Evolutionary conservation across 92 coral and sea anemone species (phyloP), one percentile per base, ranked within the genome.

Genomic region (Heliopora coerulea): DNA sequence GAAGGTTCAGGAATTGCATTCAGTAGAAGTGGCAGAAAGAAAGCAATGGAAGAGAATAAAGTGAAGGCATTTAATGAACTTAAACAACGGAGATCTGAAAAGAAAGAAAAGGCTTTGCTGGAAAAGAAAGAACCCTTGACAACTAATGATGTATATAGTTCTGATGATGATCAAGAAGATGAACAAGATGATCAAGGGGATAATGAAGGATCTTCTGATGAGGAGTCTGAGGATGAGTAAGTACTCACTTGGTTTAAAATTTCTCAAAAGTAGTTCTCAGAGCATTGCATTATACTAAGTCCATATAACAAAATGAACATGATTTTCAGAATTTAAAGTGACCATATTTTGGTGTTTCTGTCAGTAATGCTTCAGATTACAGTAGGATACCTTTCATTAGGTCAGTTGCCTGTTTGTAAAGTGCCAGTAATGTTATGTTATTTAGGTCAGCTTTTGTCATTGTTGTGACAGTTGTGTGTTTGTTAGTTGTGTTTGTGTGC

Each of bases 101-200:
- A 95, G 73, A 95, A 87, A 23, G 91, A 82, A 24, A 96, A 95
- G 69, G 84, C 99, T 19, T 54, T 88, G 73, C 56, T 82, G 15
- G 99, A 95, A 64, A 90, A 85, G 75, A 95, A 95, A 62, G 99
- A 90, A 49, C 99, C 95, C 5, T 63, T 85, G 46, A 95, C 85
- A 74, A 87, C 95, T 24, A 88, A 89, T 79, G 99, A 95, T 41
- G 96, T 95, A 15, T 95, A 88, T 73, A 88, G 96, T 28, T 70
- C 77, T 18, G 99, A 95, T 73, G 99, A 95, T 59, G 99, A 95
- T 61, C 96, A 88, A 83, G 99, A 95, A 0, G 96, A 95, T 49
- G 97, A 93, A 30, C 96, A 89, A 52, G 96, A 90, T 19, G 97
- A 92, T 19, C 96, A 82, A 58, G 96, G 84, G 17, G 96, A 85